phyloP scores from a whole-genome alignment of 2,888 invertebrate genomes.

The Oscheius onirici region DNA sequence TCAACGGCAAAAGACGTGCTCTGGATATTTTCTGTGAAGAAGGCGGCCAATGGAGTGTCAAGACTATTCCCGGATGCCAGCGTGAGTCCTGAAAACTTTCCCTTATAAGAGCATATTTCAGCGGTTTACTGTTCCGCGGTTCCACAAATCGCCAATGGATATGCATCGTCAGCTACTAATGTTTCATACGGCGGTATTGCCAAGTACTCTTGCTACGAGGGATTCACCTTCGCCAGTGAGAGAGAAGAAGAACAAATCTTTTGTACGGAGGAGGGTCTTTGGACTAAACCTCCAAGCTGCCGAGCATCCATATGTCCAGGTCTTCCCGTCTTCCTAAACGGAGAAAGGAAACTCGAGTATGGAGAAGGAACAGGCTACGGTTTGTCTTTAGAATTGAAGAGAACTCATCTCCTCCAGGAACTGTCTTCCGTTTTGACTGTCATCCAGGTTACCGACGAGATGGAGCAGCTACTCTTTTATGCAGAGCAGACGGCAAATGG shows the following conservation, averaged over 20 bases:
- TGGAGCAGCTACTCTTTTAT: conserved; percentile 82
- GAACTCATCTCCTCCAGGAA: conserved; percentile 37
- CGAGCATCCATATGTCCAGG: conserved; percentile 70
- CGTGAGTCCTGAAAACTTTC: conserved; percentile 53
- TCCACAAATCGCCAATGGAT: conserved; percentile 96
- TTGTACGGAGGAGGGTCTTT: conserved; percentile 69
- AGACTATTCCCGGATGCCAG: conserved; percentile 68
- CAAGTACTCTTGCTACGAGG: conserved; percentile 95
- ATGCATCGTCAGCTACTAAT: conserved; percentile 92
- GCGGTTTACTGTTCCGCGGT: conserved; percentile 89
- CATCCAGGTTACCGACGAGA: conserved; percentile 65
- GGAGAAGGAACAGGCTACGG: conserved; percentile 72
- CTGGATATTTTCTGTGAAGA: conserved; percentile 65
- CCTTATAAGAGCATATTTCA: conserved; percentile 48
- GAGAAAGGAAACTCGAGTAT: conserved; percentile 64
- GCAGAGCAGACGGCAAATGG: conserved; percentile 90
- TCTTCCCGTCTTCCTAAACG: conserved; percentile 64
- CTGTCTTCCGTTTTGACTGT: conserved; percentile 69
- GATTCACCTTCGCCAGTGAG: conserved; percentile 84
- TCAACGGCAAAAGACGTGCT: conserved; percentile 64
- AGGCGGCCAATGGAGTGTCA: conserved; percentile 69
- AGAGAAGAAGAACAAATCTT: conserved; percentile 67
- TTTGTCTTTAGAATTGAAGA: not conserved
- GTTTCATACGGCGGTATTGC: conserved; percentile 83
- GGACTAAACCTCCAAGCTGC: conserved; percentile 68